A percentile compares a stretch with the other conserved stretches of the same genome.
Conservation (phyloP, 2,113 vertebrate species). For the Microcebus jonahi region DNA sequence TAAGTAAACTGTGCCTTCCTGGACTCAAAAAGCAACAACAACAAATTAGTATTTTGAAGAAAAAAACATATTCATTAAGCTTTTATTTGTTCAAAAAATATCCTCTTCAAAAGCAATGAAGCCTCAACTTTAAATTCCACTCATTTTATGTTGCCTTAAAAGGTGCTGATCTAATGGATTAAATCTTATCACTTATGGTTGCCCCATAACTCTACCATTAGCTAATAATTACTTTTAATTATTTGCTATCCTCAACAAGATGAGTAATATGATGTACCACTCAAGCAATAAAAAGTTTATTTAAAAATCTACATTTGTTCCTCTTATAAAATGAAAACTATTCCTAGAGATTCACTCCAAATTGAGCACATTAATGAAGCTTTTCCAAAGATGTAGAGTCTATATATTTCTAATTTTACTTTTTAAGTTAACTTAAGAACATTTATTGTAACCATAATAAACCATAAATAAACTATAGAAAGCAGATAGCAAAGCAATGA, state of each 20-base stretch:
- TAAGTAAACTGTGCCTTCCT: neutral
- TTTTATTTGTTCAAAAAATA: slow-evolving; percentile 32
- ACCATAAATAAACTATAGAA: neutral
- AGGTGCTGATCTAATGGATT: neutral
- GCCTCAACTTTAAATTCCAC: slow-evolving; percentile 40
- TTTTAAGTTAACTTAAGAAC: neutral
- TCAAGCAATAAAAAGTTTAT: neutral
- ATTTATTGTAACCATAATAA: slow-evolving; percentile 37
- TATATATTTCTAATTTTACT: slow-evolving; percentile 39
- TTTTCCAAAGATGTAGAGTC: slow-evolving; percentile 25
- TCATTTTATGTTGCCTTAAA: slow-evolving; percentile 6
- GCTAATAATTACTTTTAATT: slow-evolving; percentile 53
- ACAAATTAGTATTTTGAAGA: neutral
- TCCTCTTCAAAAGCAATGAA: slow-evolving; percentile 7
- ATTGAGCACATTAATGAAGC: neutral
- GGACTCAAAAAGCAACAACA: neutral
- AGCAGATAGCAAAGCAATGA: neutral
- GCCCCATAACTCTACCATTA: neutral
- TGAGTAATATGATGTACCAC: neutral
- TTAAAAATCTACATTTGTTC: too few species aligned
- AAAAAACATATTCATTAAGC: neutral
- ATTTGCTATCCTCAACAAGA: slow-evolving; percentile 19
- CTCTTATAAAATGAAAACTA: slow-evolving; percentile 41
- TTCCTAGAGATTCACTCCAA: neutral
- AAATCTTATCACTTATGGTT: slow-evolving; percentile 1